Percentiles rank a stretch among this genome's conserved stretches.
Evolutionary conservation across 2,888 invertebrate species (phyloP).

Genomic region (Julus scandinavius): DNA sequence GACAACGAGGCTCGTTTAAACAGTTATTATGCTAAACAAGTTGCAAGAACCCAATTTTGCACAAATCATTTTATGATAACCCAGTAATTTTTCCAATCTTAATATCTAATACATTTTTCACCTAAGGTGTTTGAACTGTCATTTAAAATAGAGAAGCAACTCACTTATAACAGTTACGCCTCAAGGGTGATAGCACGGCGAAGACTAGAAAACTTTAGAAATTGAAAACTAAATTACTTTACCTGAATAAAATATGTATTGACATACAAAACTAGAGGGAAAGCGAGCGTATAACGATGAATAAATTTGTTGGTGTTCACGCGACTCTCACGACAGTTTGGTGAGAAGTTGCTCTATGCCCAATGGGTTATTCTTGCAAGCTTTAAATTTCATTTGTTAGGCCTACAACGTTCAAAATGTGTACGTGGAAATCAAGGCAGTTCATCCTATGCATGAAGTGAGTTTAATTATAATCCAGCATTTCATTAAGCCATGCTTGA

Average conservation of each 20-base stretch:
- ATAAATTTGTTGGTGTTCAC: not conserved
- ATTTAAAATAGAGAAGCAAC: conserved; percentile 20
- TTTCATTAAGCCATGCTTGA: conserved; percentile 43
- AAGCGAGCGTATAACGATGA: conserved; percentile 36
- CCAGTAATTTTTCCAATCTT: not conserved
- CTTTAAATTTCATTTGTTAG: conserved; percentile 12
- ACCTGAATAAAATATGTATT: conserved; percentile 25
- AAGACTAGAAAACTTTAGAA: not conserved
- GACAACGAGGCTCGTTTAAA: conserved; percentile 18
- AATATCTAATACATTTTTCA: not conserved
- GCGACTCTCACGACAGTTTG: not conserved
- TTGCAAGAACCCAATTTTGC: conserved; percentile 32
- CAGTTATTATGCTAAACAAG: conserved; percentile 23
- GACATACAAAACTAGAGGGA: not conserved
- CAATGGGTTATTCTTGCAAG: not conserved
- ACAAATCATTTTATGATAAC: conserved; percentile 43
- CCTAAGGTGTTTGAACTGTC: not conserved
- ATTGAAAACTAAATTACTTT: conserved; percentile 40
- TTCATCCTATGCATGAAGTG: conserved; percentile 31
- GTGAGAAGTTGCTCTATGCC: not conserved
- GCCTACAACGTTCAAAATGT: not conserved
- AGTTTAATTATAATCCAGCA: conserved; percentile 35
- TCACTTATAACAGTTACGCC: not conserved
- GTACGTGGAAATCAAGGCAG: not conserved
- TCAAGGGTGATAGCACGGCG: not conserved